These are phyloP conservation scores for Clostera curtula DNA, from an alignment of 2,888 invertebrate species.

Conservation along the genomic window DNA sequence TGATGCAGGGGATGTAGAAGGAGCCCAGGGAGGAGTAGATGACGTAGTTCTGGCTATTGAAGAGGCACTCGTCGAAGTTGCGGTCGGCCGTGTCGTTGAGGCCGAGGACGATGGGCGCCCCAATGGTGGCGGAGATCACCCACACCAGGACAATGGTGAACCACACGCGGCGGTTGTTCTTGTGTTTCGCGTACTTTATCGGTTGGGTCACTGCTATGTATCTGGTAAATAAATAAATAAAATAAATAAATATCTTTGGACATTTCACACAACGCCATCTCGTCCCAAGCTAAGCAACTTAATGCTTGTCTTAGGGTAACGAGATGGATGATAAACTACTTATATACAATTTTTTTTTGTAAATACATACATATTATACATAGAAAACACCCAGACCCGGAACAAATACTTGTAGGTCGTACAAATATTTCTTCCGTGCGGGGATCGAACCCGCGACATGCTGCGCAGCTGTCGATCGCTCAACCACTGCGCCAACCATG, in stretches of 20 bases:
- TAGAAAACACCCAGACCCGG: too few species aligned
- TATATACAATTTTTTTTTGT: too few species aligned
- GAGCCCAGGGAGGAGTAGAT: conserved; percentile 98
- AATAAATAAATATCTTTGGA: too few species aligned
- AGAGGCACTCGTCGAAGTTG: conserved; percentile 89
- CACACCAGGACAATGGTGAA: conserved; percentile 96
- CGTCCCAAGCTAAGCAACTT: too few species aligned
- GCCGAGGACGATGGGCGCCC: conserved; percentile 96
- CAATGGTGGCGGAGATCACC: conserved; percentile 94
- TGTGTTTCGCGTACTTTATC: conserved; percentile 98
- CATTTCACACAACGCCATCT: too few species aligned
- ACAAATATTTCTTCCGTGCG: too few species aligned
- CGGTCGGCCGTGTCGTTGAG: conserved; percentile 94
- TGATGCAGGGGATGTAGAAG: conserved; percentile 98
- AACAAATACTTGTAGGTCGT: too few species aligned
- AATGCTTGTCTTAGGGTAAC: background rate
- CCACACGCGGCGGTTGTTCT: conserved; percentile 95
- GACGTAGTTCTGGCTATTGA: conserved; percentile 98
- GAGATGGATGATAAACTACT: background rate
- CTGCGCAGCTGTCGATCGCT: too few species aligned
- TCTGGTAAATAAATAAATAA: conserved; percentile 71
- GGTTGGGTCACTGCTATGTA: conserved; percentile 99
- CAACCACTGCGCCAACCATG: too few species aligned
- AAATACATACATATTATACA: too few species aligned
- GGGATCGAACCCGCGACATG: too few species aligned